Evolutionary conservation across 2,888 invertebrate species (phyloP).

Genomic region (Patella depressa): DNA sequence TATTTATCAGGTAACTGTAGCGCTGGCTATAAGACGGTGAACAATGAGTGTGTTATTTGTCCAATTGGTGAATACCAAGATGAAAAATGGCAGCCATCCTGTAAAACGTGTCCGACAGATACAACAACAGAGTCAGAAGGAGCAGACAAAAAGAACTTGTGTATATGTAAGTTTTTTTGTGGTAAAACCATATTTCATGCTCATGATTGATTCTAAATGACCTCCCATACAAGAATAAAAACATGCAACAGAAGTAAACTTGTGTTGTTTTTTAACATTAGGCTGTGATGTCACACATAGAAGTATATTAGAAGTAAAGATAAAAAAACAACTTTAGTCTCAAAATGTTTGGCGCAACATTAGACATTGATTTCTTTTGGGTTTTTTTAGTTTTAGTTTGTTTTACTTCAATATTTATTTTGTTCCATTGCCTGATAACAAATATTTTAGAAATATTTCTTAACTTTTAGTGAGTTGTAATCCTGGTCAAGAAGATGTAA

Average conservation of each 20-base stretch:
- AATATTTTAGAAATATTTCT: neutral
- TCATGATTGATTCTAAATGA: neutral
- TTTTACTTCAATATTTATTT: too few species aligned
- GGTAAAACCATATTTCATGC: neutral
- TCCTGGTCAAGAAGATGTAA: conserved; percentile 29
- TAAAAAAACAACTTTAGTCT: too few species aligned
- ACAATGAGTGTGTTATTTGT: conserved; percentile 82
- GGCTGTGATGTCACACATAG: neutral
- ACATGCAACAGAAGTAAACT: too few species aligned
- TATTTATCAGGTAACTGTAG: conserved; percentile 78
- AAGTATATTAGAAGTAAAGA: neutral
- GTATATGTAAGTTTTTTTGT: conserved; percentile 28
- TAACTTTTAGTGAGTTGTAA: conserved; percentile 73
- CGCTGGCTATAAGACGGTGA: conserved; percentile 84
- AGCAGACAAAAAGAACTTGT: conserved; percentile 25
- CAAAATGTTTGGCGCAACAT: too few species aligned
- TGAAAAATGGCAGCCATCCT: conserved; percentile 81
- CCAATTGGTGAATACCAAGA: conserved; percentile 71
- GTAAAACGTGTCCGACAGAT: conserved; percentile 72
- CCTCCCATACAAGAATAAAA: too few species aligned
- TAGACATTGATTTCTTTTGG: too few species aligned
- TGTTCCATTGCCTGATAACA: neutral
- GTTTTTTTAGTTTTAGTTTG: too few species aligned
- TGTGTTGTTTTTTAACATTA: too few species aligned
- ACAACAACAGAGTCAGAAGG: conserved; percentile 26